phyloP scores from a whole-genome alignment of 2,797 vertebrate genomes.

The Tragopan temminckii region DNA sequence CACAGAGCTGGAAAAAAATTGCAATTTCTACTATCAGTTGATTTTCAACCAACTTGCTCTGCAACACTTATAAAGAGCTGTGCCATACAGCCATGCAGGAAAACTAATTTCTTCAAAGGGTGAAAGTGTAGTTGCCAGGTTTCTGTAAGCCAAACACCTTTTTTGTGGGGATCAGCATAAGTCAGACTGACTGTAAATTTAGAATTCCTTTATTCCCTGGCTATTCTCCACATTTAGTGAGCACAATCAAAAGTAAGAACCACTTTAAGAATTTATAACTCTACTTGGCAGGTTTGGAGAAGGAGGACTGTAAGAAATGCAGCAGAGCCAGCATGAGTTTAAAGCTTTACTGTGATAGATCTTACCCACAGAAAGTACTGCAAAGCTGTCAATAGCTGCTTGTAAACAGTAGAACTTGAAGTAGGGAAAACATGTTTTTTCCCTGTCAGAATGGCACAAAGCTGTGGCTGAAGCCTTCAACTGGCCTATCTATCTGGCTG shows the following conservation, averaged over 20 bases:
- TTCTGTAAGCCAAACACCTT: slow-evolving; percentile 40
- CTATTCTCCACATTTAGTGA: slow-evolving; percentile 41
- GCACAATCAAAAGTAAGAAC: slow-evolving; percentile 1
- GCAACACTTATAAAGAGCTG: background rate
- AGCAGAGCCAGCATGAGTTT: slow-evolving; percentile 34
- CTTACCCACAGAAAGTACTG: slow-evolving; percentile 64
- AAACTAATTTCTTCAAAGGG: slow-evolving; percentile 14
- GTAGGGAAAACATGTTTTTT: slow-evolving; percentile 76
- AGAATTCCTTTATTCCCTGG: background rate
- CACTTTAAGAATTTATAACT: slow-evolving; percentile 47
- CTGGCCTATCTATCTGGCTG: slow-evolving; percentile 77
- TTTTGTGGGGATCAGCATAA: slow-evolving; percentile 22
- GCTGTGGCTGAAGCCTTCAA: slow-evolving; percentile 75
- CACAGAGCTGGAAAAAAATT: background rate
- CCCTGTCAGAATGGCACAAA: slow-evolving; percentile 69
- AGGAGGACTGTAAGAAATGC: background rate
- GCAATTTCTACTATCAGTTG: background rate
- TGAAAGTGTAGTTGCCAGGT: background rate
- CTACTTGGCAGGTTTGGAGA: slow-evolving; percentile 5
- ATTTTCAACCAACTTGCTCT: background rate
- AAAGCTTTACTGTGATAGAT: slow-evolving; percentile 49
- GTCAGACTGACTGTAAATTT: background rate
- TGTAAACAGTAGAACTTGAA: slow-evolving; percentile 72
- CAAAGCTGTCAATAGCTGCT: slow-evolving; percentile 75
- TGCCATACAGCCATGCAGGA: background rate